phyloP scores from a whole-genome alignment of 2,888 invertebrate species.

The Iphiclides podalirius region DNA sequence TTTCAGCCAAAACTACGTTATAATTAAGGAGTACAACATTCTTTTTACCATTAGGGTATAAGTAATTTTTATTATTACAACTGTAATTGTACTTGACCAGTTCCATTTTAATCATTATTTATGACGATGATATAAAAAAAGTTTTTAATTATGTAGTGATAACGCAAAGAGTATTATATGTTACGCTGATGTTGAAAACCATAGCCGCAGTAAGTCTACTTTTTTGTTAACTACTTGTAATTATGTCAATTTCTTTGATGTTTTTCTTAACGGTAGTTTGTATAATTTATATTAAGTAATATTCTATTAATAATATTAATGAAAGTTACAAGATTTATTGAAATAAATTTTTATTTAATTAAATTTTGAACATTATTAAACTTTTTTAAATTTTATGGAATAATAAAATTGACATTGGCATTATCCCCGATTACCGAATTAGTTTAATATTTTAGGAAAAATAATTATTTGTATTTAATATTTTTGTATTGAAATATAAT shows the following conservation, averaged over 20 bases:
- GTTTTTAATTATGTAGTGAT: not conserved
- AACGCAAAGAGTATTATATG: not conserved
- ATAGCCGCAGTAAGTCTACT: not conserved
- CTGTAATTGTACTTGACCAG: slow-evolving; percentile 10
- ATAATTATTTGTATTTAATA: slow-evolving; percentile 17
- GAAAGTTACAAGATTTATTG: slow-evolving; percentile 1
- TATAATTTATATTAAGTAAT: not conserved
- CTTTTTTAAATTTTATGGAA: not conserved
- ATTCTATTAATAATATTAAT: slow-evolving; percentile 1
- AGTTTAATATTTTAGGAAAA: slow-evolving; percentile 12
- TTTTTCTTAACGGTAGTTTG: not conserved
- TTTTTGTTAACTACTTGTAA: not conserved
- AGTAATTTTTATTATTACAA: slow-evolving; percentile 9
- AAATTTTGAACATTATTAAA: not conserved
- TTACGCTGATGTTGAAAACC: not conserved
- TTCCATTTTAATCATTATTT: slow-evolving; percentile 1
- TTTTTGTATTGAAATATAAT: slow-evolving; percentile 22
- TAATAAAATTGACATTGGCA: slow-evolving; percentile 1
- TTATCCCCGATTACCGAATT: slow-evolving; percentile 7
- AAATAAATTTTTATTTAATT: slow-evolving; percentile 14
- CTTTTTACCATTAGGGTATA: slow-evolving; percentile 19
- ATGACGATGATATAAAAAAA: not conserved
- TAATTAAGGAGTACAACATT: slow-evolving; percentile 17
- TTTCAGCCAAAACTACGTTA: slow-evolving; percentile 6
- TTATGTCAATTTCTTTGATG: slow-evolving; percentile 7